phyloP scores from a whole-genome alignment of 2,797 vertebrate genomes.

The Potorous gilbertii region DNA sequence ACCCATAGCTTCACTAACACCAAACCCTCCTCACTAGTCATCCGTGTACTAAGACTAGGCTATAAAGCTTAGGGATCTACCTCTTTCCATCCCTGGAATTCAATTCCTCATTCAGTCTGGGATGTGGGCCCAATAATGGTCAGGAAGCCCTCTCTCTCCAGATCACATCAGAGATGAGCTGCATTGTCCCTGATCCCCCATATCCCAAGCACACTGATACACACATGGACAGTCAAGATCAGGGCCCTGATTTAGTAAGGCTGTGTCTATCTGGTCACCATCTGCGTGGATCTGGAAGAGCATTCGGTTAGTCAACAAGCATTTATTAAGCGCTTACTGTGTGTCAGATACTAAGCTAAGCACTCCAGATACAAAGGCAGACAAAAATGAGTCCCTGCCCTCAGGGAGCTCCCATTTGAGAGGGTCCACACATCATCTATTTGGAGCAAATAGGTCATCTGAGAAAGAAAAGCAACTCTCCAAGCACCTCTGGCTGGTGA shows the following conservation, averaged over 20 bases:
- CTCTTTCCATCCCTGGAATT: no score
- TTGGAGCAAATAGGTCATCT: neutral
- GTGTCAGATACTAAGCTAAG: neutral
- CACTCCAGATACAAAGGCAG: neutral
- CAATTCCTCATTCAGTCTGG: neutral
- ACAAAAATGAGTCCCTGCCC: no score
- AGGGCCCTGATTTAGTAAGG: neutral
- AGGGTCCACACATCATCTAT: neutral
- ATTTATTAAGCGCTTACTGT: neutral
- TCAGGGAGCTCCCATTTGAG: neutral
- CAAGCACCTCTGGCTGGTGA: neutral
- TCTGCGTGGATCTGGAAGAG: neutral
- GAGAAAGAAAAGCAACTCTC: neutral
- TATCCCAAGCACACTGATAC: neutral
- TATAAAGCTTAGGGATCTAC: neutral
- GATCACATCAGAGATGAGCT: neutral
- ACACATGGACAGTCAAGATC: neutral
- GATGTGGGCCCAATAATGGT: neutral
- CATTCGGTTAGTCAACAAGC: neutral
- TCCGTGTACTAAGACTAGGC: neutral
- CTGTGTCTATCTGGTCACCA: neutral
- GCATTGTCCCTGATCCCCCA: no score
- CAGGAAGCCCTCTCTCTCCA: neutral
- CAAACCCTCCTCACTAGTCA: neutral
- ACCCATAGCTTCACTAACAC: neutral